A percentile compares a stretch with the other conserved stretches of the same genome.
Evolutionary conservation across 1,140 invertebrate genomes (phyloP).

Genomic region (Macrobrachium rosenbergii): DNA sequence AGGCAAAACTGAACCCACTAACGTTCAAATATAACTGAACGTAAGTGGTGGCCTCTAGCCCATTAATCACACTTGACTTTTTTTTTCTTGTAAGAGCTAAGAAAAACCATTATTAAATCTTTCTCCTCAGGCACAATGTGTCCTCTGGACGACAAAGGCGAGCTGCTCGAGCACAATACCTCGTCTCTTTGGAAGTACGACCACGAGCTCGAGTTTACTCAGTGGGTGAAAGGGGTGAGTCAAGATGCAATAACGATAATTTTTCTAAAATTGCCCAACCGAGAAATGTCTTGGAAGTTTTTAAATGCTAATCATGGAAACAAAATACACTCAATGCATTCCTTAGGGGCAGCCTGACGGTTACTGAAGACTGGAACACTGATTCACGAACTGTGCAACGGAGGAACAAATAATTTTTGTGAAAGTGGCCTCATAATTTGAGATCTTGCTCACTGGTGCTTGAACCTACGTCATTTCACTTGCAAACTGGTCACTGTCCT

Average conservation of each 20-base stretch:
- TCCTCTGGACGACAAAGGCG: constrained; percentile 6
- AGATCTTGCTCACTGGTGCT: too few species aligned
- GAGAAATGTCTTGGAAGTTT: background rate
- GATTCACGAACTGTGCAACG: too few species aligned
- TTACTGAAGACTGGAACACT: too few species aligned
- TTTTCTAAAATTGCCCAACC: background rate
- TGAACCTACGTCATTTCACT: too few species aligned
- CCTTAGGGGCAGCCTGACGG: too few species aligned
- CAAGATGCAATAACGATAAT: background rate
- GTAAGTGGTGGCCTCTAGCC: background rate
- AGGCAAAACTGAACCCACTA: too few species aligned
- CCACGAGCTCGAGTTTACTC: constrained; percentile 17
- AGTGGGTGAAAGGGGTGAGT: constrained; percentile 40
- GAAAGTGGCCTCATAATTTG: too few species aligned
- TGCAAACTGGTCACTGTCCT: background rate
- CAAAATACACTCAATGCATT: background rate
- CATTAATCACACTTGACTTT: background rate
- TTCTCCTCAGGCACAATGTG: constrained; percentile 43
- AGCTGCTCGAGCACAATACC: constrained; percentile 23
- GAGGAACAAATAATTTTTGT: too few species aligned
- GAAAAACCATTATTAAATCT: too few species aligned
- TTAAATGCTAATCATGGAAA: constrained; percentile 9
- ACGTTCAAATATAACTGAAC: background rate
- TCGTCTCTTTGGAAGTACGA: constrained; percentile 47
- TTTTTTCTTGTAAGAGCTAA: background rate